Evolutionary conservation across 2,888 invertebrate genomes (phyloP), one percentile per base, ranked within the genome.

Genomic region (Pyrgus malvae): DNA sequence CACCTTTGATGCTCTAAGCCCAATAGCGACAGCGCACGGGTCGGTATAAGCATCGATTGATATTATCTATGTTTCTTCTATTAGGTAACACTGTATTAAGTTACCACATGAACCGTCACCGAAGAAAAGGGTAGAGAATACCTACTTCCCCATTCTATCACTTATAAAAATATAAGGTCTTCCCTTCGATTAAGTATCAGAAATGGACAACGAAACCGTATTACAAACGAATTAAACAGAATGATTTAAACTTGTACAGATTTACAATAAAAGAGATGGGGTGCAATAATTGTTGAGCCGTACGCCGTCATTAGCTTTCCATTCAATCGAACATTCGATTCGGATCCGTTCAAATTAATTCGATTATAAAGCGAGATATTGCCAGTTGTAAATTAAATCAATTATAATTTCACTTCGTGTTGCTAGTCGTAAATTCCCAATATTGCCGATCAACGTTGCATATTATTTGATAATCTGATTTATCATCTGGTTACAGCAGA

Each of bases 321-420:
- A 80, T 82, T 84, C 80, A 79, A 68, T 44, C 49, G 53, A 59
- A 59, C 56, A 57, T 66, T 62, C 62, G 60, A 57, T 57, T 61
- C 61, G 58, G 57, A 72, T 69, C 63, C 58, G 59, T 64, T 66
- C 62, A 74, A 74, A 79, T 79, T 78, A 76, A 82, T 80, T 73
- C 72, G 72, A 83, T 85, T 83, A 81, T 71, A 78, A 80, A 74
- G 87, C 80, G 82, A 84, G 68, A 80, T 89, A 87, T 89, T 88
- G 85, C 67, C 72, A 63, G 80, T 88, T 80, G 76, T 88, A 89
- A 88, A 89, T 88, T 78, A 76, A 82, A 81, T 73, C 72, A 73
- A 83, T 85, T 82, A 81, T 71, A 75, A 78, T 72, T 77, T 82
- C 77, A 87, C 78, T 81, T 83, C 68, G 79, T 89, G 87, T 89